A percentile compares a stretch with the other conserved stretches of the same genome.
Evolutionary conservation across 2,888 invertebrate genomes (phyloP).

Genomic region (Acanthosepion esculentum): DNA sequence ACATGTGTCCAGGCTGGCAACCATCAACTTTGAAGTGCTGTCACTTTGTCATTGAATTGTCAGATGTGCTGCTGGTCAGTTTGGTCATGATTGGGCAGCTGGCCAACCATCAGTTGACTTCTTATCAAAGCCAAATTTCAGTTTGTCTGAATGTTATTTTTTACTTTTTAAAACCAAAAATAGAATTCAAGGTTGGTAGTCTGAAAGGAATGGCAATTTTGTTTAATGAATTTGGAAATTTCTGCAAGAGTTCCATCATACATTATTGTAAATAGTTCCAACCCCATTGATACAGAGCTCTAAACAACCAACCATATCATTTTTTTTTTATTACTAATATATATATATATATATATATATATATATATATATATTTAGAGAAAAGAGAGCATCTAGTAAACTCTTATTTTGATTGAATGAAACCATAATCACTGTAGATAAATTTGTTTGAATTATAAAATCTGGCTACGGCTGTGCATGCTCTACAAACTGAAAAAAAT

Average conservation of each 20-base stretch:
- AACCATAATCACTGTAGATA: slow-evolving; percentile 10
- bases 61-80: background rate
- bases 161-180: background rate
- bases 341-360: too few species aligned
- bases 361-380: background rate
- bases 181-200: background rate
- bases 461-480: background rate
- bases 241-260: slow-evolving; percentile 11
- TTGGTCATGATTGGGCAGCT: background rate
- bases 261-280: background rate
- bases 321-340: background rate
- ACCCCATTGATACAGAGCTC: background rate
- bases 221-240: background rate
- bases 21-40: background rate
- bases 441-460: background rate
- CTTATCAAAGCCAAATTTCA: background rate
- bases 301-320: background rate
- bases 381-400: background rate
- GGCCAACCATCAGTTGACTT: background rate
- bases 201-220: background rate
- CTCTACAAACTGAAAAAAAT: too few species aligned
- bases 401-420: background rate
- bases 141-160: background rate
- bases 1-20: background rate
- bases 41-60: background rate